Base-by-base conservation (phyloP, 2,888 invertebrate genomes). In the Erebia palarica region DNA sequence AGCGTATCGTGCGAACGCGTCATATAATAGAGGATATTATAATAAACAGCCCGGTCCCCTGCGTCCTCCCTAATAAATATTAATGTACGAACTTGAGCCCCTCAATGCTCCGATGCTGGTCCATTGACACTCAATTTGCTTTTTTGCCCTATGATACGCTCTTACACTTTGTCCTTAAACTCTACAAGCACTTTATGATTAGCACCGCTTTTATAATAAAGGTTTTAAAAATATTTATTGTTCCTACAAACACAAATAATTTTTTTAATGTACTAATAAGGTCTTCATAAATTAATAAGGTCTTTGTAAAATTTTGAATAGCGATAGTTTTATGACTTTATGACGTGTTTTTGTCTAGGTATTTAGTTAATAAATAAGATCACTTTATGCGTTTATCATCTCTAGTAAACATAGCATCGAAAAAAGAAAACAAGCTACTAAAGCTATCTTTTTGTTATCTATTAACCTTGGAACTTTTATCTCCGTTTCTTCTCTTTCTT, bases 1-100 rank as follows among this genome's bases (percentile, higher is more conserved):
- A 82, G 82, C 81, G 78, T 84, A 87, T 89, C 92, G 92, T 92
- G 92, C 90, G 92, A 92, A 90, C 91, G 90, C 90, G 89, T 90
- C 88, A 91, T 90, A 91, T 91, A 91, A 91, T 92, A 89, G 88
- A 86, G 92, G 92, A 92, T 90, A 93, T 93, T 91, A 92, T 91
- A 92, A 91, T 92, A 92, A 92, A 92, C 91, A 90, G 91, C 87
- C 83, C 84, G 85, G 87, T 81, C 90, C 91, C 90, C 91, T 89
- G 86, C 80, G 78, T 77, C 86, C 88, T 88, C 88, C 87, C 90
- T 89, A 92, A 92, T 91, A 92, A 91, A 92, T 92, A 91, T 92
- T 91, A 92, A 92, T 92, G 88, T 88, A 87, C 87, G 88, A 91
- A 90, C 92, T 89, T 91, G 87, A 91, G 86, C 84, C 84, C 82